These are phyloP conservation scores for Neodiprion pinetum DNA, from an alignment of 1,140 invertebrate species.

Conservation along the genomic window DNA sequence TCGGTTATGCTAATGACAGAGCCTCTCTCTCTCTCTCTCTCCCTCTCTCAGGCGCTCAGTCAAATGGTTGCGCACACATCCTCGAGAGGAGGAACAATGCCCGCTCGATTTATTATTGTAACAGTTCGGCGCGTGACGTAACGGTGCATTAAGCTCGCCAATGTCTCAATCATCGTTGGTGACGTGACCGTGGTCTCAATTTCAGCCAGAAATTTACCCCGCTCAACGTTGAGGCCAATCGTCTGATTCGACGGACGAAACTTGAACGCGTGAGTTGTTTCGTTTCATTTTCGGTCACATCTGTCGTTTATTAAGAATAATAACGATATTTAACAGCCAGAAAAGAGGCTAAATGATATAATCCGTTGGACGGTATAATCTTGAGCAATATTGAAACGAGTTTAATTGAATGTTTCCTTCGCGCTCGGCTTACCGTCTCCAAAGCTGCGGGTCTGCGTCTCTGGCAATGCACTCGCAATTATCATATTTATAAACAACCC, in stretches of 20 bases:
- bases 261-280: not conserved
- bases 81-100: conserved; percentile 32
- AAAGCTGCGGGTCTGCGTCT: too few species aligned
- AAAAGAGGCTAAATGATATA: too few species aligned
- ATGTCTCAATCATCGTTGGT: conserved; percentile 47
- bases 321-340: too few species aligned
- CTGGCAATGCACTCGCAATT: too few species aligned
- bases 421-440: too few species aligned
- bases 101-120: conserved; percentile 47
- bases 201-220: not conserved
- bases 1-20: conserved; percentile 50
- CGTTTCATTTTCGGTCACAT: not conserved
- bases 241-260: not conserved
- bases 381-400: too few species aligned
- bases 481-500: too few species aligned
- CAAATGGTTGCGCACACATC: conserved; percentile 6
- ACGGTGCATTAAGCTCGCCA: conserved; percentile 42
- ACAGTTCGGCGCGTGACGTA: conserved; percentile 41
- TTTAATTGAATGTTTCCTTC: too few species aligned
- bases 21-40: conserved; percentile 18
- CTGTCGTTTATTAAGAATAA: not conserved
- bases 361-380: too few species aligned
- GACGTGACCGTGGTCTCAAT: conserved; percentile 18
- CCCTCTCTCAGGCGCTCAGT: conserved; percentile 14
- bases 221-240: not conserved